Percentiles rank a stretch among this genome's conserved stretches.
Evolutionary conservation across 2,113 vertebrate genomes (phyloP).

Genomic region (Lamprotornis superbus): DNA sequence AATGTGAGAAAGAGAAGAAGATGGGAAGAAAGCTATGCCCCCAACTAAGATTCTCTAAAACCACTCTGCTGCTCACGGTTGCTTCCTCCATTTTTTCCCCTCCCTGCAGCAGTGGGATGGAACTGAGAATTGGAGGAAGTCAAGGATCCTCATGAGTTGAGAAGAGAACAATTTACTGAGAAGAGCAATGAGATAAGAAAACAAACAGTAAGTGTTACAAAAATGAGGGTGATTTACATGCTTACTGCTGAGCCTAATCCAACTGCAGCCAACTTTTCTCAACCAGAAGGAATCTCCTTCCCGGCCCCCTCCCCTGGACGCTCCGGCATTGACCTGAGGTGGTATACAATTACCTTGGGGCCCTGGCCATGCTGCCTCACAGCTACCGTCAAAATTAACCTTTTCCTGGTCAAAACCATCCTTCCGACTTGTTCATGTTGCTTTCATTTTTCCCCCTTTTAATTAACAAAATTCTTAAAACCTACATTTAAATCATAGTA

Average conservation of each 20-base stretch:
- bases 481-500: neutral
- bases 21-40: neutral
- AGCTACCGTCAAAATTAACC: neutral
- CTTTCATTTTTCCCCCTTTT: neutral
- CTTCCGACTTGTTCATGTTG: neutral
- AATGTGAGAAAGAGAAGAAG: neutral
- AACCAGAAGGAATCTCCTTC: neutral
- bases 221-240: neutral
- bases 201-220: neutral
- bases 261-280: neutral
- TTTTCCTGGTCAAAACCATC: neutral
- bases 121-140: neutral
- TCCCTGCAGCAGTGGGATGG: neutral
- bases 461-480: neutral
- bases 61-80: neutral
- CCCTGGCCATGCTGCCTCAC: neutral
- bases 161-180: neutral
- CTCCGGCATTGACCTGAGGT: neutral
- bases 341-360: neutral
- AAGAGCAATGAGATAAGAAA: neutral
- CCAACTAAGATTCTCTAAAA: neutral
- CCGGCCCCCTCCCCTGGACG: too few relatives aligned
- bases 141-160: neutral
- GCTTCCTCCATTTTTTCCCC: neutral
- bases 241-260: neutral